Base-by-base conservation (phyloP, 2,113 vertebrate species). In the Anhinga anhinga region DNA sequence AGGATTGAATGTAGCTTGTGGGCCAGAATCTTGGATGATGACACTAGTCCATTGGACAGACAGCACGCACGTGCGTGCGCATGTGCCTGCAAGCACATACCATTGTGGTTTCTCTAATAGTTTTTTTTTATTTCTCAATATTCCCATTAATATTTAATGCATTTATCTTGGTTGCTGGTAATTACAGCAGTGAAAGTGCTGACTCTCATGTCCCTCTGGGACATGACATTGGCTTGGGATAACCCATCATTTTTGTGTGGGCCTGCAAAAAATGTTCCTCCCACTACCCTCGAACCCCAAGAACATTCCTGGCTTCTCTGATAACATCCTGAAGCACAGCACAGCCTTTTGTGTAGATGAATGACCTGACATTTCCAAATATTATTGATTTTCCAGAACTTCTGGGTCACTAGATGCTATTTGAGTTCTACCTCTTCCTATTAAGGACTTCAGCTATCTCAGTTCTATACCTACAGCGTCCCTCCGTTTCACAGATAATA, bases 71-170 rank as follows among this genome's bases (percentile, higher is more conserved):
- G 1, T 49, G 70, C 44, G 8, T 5, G 50, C 62, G 11, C 55
- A 27, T 20, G 49, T 92, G 95, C 82, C 88, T 79, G 80, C 0
- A 1, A 84, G 83, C 69, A 87, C 81, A 91, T 79, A 74, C 70
- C 78, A 7, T 18, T 12, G 44, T 45, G 91, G 81, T 47, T 96
- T 86, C 86, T 67, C 7, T 72, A 19, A n/a, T 70, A 40, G 65
- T 47, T 90, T 85, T 73, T 73, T 62, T 32, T 86, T 92, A 38
- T 90, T 93, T 94, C 86, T 93, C 85, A 94, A 50, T 86, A 92
- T 83, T 83, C 7, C 67, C 90, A 88, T 93, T 83, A 92, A 86
- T 90, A 92, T 86, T 93, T 86, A 42, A 83, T 83, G 66, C 62
- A 66, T 93, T 95, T 91, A 36, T 94, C 59, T 83, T 78, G 69